Evolutionary conservation across 2,888 invertebrate species (phyloP).

Genomic region (Eilema sororculum): DNA sequence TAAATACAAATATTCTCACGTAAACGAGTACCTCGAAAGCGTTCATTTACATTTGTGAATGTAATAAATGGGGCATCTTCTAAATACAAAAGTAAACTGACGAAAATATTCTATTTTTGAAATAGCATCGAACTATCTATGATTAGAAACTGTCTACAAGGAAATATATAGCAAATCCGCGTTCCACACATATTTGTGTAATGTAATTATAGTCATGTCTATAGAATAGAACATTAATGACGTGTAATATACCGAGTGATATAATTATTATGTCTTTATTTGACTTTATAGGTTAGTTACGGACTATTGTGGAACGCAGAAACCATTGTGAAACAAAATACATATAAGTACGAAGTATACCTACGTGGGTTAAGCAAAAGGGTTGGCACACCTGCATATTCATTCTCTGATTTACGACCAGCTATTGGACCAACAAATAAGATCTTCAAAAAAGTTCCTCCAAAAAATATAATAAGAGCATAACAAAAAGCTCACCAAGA

Average conservation of each 20-base stretch:
- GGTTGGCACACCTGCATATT: slow-evolving; percentile 83
- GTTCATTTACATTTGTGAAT: slow-evolving; percentile 85
- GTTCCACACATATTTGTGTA: slow-evolving; percentile 49
- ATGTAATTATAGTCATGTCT: slow-evolving; percentile 32
- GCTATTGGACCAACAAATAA: slow-evolving; percentile 84
- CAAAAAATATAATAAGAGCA: slow-evolving; percentile 84
- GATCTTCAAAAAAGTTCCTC: slow-evolving; percentile 81
- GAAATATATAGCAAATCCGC: slow-evolving; percentile 58
- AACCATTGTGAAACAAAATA: slow-evolving; percentile 37
- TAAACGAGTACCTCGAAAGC: slow-evolving; percentile 83
- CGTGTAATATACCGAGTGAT: slow-evolving; percentile 32
- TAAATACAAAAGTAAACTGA: slow-evolving; percentile 80
- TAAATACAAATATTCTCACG: slow-evolving; percentile 87
- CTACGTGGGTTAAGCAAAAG: slow-evolving; percentile 58
- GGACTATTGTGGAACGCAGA: slow-evolving; percentile 24
- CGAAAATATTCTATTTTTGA: slow-evolving; percentile 72
- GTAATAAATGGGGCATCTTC: slow-evolving; percentile 85
- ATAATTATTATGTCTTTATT: slow-evolving; percentile 35
- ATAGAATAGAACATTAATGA: slow-evolving; percentile 17
- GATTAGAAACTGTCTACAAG: slow-evolving; percentile 61
- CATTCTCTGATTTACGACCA: slow-evolving; percentile 82
- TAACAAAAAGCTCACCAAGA: slow-evolving; percentile 81
- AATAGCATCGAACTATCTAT: slow-evolving; percentile 57
- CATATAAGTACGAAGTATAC: slow-evolving; percentile 30
- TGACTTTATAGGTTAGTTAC: slow-evolving; percentile 29